Base-by-base conservation (phyloP, 37 sponge, comb jelly and placozoan species). In the Crambe crambe region DNA sequence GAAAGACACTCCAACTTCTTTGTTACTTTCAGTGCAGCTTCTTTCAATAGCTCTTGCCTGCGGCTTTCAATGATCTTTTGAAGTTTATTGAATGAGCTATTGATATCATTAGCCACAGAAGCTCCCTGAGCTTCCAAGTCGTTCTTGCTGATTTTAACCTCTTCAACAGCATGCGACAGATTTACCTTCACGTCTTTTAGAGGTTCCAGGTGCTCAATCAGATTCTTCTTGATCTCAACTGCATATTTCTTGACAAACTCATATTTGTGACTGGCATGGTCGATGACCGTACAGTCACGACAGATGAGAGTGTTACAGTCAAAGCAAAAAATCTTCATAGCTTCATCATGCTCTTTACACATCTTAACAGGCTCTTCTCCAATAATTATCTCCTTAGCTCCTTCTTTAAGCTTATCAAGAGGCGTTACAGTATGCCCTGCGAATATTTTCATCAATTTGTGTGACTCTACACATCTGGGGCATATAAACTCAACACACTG, bases 231-330 rank as follows among this genome's bases (percentile, higher is more conserved):
- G 26, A 18, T 37, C 27, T 61, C 29, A 18, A 73, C 51, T 5
- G 73, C 82, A 40, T 43, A 51, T 30, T 34, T 37, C 25, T 71
- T 81, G 30, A 57, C 26, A 34, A 72, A 81, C 21, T 81, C 82
- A 27, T 2, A 72, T 1, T 61, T 60, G 82, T 81, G 82, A 15
- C 30, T 62, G 25, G 26, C 26, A 44, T 81, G 82, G 47, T 65
- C 66, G 5, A 21, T 26, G 44, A 81, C 22, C 37, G 43, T 60
- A 44, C 82, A 81, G 43, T 81, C 71, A 31, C 59, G 60, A 62
- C 82, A 81, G 37, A 81, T 81, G 43, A 81, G 73, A 34, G 21
- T 21, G 27, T 38, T 72, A 62, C 82, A 81, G 62, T 81, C 82
- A 34, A 32, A 61, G 60, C 83, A 82, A 62, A 36, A 82, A 15